A percentile compares a stretch with the other conserved stretches of the same genome.
phyloP scores from a whole-genome alignment of 2,888 invertebrate species.

The Leptopterna dolabrata region DNA sequence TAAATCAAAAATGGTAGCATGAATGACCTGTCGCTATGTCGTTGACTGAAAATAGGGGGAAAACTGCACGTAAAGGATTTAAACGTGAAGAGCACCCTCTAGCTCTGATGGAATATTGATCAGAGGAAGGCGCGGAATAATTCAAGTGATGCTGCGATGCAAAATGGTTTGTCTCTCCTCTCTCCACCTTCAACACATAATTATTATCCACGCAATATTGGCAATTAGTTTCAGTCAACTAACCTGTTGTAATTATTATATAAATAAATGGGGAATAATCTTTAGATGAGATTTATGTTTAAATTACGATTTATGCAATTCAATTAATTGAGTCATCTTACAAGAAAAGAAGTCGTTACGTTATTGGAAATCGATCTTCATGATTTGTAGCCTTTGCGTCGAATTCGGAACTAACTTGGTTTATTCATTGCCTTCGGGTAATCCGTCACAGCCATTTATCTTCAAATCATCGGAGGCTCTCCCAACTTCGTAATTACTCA shows the following conservation, averaged over 20 bases:
- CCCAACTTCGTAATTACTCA: neutral
- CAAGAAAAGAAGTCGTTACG: neutral
- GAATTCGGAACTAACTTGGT: neutral
- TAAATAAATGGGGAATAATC: no score
- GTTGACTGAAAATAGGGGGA: neutral
- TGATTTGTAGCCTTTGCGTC: neutral
- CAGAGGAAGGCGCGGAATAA: neutral
- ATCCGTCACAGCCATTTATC: neutral
- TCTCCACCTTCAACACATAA: neutral
- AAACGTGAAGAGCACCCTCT: neutral
- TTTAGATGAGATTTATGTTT: no score
- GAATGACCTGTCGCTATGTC: neutral
- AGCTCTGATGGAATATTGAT: constrained; percentile 4
- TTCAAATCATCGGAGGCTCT: neutral
- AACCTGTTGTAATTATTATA: no score
- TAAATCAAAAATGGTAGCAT: no score
- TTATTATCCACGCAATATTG: no score
- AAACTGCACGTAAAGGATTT: neutral
- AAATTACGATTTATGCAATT: no score
- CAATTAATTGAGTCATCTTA: neutral
- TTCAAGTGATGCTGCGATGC: constrained; percentile 13
- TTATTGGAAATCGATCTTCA: no score
- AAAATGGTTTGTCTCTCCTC: neutral
- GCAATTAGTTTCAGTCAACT: no score
- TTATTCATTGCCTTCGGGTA: neutral